A percentile compares a stretch with the other conserved stretches of the same genome.
Conservation (phyloP, 2,888 invertebrate species). For the Dascillus cervinus region DNA sequence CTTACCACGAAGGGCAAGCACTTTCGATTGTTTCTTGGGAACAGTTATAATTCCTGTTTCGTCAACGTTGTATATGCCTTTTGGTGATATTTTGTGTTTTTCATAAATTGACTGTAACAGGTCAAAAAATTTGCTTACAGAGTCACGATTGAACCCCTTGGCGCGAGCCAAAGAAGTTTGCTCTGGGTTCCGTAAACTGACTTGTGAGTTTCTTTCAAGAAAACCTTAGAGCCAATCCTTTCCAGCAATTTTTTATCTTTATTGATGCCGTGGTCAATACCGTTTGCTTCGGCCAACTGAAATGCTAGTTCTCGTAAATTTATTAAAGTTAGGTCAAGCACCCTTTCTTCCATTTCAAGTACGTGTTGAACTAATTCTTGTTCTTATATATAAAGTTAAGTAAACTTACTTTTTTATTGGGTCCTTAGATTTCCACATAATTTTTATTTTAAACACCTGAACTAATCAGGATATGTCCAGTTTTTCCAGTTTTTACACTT, state of each 20-base stretch:
- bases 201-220: not conserved
- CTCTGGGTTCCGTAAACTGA: not conserved
- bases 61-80: conserved; percentile 3
- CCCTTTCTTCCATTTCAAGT: not conserved
- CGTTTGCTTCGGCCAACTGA: not conserved
- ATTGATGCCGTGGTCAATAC: not conserved
- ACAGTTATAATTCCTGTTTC: conserved; percentile 3
- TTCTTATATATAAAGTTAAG: no score
- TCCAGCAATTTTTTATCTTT: conserved; percentile 1
- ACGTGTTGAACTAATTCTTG: not conserved
- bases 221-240: conserved; percentile 1
- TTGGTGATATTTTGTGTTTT: conserved; percentile 3
- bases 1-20: conserved; percentile 1
- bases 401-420: no score
- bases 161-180: conserved; percentile 1
- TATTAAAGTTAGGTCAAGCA: not conserved
- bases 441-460: no score
- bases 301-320: not conserved
- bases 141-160: conserved; percentile 1
- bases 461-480: no score
- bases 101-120: conserved; percentile 1
- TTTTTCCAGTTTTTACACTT: no score
- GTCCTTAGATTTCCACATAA: no score
- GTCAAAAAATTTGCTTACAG: conserved; percentile 1
- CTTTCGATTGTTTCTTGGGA: conserved; percentile 2